Evolutionary conservation across 2,888 invertebrate species (phyloP).

Genomic region (Rhagonycha lutea): DNA sequence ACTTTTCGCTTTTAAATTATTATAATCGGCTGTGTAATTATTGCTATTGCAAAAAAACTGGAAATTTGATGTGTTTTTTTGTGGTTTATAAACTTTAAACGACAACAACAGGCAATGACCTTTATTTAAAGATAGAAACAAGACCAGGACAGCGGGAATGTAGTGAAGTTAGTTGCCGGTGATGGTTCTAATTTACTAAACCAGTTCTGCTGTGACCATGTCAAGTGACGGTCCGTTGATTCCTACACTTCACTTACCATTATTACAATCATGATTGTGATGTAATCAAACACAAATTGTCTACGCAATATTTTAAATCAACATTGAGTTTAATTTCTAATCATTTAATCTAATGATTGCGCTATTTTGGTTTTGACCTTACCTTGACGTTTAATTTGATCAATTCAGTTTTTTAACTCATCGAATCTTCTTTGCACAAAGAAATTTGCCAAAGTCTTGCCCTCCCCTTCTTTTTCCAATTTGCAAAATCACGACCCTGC

Average conservation of each 20-base stretch:
- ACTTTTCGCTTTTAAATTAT: background rate
- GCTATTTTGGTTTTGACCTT: background rate
- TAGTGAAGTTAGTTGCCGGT: conserved; percentile 47
- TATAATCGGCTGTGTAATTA: background rate
- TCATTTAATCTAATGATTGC: background rate
- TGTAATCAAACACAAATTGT: conserved; percentile 19
- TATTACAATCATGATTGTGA: conserved; percentile 23
- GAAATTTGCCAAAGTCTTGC: background rate
- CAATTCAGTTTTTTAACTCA: background rate
- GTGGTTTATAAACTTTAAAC: conserved; percentile 14
- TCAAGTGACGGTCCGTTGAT: conserved; percentile 52
- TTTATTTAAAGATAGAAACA: conserved; percentile 44
- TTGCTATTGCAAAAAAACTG: conserved; percentile 11
- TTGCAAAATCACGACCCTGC: too few relatives aligned
- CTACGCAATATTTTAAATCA: conserved; percentile 10
- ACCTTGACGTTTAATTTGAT: background rate
- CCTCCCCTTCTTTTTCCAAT: too few relatives aligned
- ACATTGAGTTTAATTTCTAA: background rate
- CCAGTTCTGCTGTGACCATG: conserved; percentile 54
- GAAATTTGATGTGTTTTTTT: conserved; percentile 15
- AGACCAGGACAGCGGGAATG: conserved; percentile 50
- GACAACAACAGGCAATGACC: conserved; percentile 29
- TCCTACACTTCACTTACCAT: conserved; percentile 33
- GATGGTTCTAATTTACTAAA: conserved; percentile 55
- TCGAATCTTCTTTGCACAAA: background rate